Evolutionary conservation across 2,113 vertebrate genomes (phyloP).

Genomic region (Anoura caudifer): DNA sequence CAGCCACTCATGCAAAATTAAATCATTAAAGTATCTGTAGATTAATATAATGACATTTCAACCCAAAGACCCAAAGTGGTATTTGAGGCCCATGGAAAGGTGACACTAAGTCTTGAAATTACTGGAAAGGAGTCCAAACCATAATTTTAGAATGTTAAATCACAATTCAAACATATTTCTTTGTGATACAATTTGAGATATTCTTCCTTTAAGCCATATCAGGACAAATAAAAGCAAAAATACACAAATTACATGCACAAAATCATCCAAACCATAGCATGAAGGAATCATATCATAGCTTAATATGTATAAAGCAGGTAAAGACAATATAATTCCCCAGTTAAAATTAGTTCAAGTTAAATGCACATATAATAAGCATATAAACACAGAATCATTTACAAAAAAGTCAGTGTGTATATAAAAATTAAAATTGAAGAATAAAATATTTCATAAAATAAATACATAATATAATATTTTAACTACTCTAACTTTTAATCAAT

Average conservation of each 20-base stretch:
- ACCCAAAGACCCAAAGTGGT: background rate
- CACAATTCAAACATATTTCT: background rate
- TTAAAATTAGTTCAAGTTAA: slow-evolving; percentile 77
- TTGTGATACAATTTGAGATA: background rate
- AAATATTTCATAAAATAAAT: background rate
- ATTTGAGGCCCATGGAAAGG: background rate
- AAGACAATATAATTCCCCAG: slow-evolving; percentile 58
- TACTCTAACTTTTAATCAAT: background rate
- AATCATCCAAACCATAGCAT: slow-evolving; percentile 36
- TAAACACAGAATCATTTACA: background rate
- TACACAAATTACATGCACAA: slow-evolving; percentile 11
- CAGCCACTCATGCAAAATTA: background rate
- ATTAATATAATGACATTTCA: background rate
- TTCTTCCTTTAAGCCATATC: background rate
- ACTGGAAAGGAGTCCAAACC: slow-evolving; percentile 45
- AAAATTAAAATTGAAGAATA: background rate
- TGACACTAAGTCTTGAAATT: slow-evolving; percentile 1
- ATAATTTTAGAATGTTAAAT: slow-evolving; percentile 52
- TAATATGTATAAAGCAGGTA: slow-evolving; percentile 51
- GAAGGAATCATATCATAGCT: slow-evolving; percentile 2
- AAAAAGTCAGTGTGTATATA: background rate
- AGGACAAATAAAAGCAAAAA: slow-evolving; percentile 17
- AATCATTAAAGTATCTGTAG: background rate
- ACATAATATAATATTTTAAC: background rate
- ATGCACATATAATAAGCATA: slow-evolving; percentile 23